These are phyloP conservation scores for Ganaspis brasiliensis DNA, from an alignment of 2,888 invertebrate genomes.

Conservation along the genomic window DNA sequence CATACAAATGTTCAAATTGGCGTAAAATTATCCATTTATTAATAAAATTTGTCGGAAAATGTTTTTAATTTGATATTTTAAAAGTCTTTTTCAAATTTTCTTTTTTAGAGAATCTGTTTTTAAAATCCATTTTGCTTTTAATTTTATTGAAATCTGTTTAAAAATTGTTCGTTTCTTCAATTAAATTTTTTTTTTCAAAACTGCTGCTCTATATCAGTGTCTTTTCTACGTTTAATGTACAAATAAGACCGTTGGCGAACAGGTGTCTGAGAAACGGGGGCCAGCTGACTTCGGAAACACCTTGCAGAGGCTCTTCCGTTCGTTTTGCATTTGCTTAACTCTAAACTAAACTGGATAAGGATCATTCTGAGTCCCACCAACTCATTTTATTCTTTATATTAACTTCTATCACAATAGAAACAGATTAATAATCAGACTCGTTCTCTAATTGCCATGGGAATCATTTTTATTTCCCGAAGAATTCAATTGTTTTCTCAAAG, in stretches of 20 bases:
- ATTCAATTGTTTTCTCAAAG: too few relatives aligned
- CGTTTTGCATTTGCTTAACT: slow-evolving; percentile 55
- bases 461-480: too few relatives aligned
- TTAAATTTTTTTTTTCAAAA: slow-evolving; percentile 9
- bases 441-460: background rate
- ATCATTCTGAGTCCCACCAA: background rate
- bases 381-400: background rate
- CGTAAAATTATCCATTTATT: too few relatives aligned
- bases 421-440: background rate
- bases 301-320: slow-evolving; percentile 68
- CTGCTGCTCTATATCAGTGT: slow-evolving; percentile 25
- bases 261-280: slow-evolving; percentile 68
- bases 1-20: too few relatives aligned
- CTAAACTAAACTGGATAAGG: slow-evolving; percentile 34
- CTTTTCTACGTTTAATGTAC: slow-evolving; percentile 54
- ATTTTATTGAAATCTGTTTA: slow-evolving; percentile 2
- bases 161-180: too few relatives aligned
- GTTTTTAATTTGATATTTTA: too few relatives aligned
- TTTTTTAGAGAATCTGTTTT: too few relatives aligned
- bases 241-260: slow-evolving; percentile 61
- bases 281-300: slow-evolving; percentile 73
- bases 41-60: too few relatives aligned
- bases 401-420: background rate
- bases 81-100: background rate
- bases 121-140: background rate